A percentile compares a stretch with the other conserved stretches of the same genome.
Evolutionary conservation across 2,113 vertebrate species (phyloP).

Genomic region (Esox niger): DNA sequence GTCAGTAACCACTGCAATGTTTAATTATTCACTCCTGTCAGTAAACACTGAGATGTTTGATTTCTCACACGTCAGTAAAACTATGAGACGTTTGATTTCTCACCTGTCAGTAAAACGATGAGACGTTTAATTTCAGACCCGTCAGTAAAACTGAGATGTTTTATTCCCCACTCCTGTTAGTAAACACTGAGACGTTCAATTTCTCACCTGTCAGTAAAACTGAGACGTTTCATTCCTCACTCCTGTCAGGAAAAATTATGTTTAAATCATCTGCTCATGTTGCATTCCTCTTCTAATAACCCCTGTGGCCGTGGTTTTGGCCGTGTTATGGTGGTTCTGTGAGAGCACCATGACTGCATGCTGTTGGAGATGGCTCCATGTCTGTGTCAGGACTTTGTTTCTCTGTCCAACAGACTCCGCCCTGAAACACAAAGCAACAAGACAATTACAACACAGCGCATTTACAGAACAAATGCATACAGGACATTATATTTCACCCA

Average conservation of each 20-base stretch:
- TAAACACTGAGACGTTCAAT: not conserved
- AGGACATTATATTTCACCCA: not conserved
- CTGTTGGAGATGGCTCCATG: constrained; percentile 51
- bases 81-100: not conserved
- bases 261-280: too few species aligned
- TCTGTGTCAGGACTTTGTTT: constrained; percentile 33
- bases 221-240: not conserved
- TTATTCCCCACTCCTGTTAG: not conserved
- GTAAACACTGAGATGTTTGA: not conserved
- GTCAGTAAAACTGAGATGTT: too few species aligned
- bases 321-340: not conserved
- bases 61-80: too few species aligned
- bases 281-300: not conserved
- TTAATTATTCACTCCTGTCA: not conserved
- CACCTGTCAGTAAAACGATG: not conserved
- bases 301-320: not conserved
- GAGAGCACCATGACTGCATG: constrained; percentile 1
- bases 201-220: too few species aligned
- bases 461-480: not conserved
- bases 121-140: not conserved
- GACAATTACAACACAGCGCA: not conserved
- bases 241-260: too few species aligned
- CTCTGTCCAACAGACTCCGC: constrained; percentile 46
- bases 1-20: not conserved
- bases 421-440: constrained; percentile 36